Conservation (phyloP, 2,113 vertebrate species). For the Genyomyrus donnyi region DNA sequence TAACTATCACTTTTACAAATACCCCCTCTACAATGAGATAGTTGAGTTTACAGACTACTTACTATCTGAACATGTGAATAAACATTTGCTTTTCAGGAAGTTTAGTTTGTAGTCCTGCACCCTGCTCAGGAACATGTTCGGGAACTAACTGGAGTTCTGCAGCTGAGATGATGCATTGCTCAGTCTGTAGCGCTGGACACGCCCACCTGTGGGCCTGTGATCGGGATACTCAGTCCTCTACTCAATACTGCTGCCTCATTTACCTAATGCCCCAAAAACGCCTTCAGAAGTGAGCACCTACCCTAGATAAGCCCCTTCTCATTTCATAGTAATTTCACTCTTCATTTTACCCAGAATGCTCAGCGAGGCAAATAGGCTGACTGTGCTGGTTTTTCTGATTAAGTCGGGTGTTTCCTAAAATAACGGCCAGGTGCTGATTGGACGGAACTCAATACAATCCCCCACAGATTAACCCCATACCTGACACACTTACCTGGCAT, state of each 20-base stretch:
- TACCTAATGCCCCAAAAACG: constrained; percentile 18
- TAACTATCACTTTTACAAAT: neutral
- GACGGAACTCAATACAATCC: neutral
- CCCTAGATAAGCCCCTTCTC: constrained; percentile 25
- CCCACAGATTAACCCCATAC: neutral
- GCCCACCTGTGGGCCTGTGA: neutral
- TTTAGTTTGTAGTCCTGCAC: neutral
- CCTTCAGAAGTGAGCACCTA: constrained; percentile 13
- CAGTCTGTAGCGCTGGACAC: neutral
- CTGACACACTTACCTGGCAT: neutral
- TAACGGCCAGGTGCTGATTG: neutral
- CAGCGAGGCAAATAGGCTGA: neutral
- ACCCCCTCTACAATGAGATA: neutral
- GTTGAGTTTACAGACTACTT: neutral
- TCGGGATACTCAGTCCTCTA: neutral
- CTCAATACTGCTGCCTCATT: constrained; percentile 9
- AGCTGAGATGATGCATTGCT: neutral
- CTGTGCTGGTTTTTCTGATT: constrained; percentile 8
- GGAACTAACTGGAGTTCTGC: neutral
- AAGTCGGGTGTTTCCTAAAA: constrained; percentile 7
- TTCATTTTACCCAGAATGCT: constrained; percentile 10
- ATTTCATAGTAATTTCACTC: neutral
- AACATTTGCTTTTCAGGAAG: neutral
- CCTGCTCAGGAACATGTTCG: neutral
- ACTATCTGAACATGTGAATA: neutral